Evolutionary conservation across 2,797 vertebrate genomes (phyloP), one percentile per base, ranked within the genome.

Genomic region (Sebastes goodei): DNA sequence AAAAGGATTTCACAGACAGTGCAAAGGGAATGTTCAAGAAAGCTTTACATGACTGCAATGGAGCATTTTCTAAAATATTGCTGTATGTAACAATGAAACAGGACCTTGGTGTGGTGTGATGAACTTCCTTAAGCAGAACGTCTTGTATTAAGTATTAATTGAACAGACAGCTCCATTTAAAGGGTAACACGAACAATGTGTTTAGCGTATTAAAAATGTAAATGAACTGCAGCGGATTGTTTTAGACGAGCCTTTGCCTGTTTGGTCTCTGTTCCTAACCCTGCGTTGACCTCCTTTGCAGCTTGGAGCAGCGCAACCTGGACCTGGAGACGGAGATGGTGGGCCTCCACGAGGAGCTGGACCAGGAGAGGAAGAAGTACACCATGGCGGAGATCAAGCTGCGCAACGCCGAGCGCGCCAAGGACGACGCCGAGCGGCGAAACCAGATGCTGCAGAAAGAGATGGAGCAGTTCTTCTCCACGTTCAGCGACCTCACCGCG

Each of bases 311-410:
- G 90, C 96, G 96, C 29, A 99, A 99, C 89, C 79, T 97, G 85
- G 97, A 97, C 69, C 94, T 99, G 94, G 98, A 99, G 92, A 96
- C 97, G 0, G 97, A 99, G 89, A 97, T 99, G 97, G 94, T 97
- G 89, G 96, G 84, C 82, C 94, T 99, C 76, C 97, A 98, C 0
- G 98, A 99, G 59, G 98, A 99, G 91, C 94, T 99, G 91, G 97
- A 99, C 94, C 99, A 99, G 93, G 98, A 99, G 91, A 95, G 97
- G 88, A 99, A 99, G 93, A 99, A 99, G 92, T 99, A 98, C 94
- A 99, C 97, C 0, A 99, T 99, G 99, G 97, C 97, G n/a, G 98
- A 99, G 93, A 99, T 99, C 85, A 99, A 99, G 92, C 97, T 99
- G 93, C 96, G 98, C n/a, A 99, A 99, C 0, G 98, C 98, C 0